A percentile compares a stretch with the other conserved stretches of the same genome.
Conservation (phyloP, 2,113 vertebrate species). For the Anser cygnoides region DNA sequence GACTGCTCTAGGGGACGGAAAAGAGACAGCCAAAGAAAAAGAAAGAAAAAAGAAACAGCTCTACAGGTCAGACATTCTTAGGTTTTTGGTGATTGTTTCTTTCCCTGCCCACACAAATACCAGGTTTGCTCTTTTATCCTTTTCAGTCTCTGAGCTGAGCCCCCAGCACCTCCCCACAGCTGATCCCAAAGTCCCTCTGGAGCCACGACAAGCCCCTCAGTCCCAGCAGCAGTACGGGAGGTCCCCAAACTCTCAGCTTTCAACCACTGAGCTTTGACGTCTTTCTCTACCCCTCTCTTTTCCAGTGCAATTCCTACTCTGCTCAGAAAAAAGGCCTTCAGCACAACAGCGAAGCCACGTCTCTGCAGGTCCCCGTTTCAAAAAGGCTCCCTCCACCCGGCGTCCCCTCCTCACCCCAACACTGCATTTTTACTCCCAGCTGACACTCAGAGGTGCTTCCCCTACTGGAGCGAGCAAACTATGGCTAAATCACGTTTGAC, state of each 20-base stretch:
- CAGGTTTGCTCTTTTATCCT: neutral
- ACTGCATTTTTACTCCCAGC: slow-evolving; percentile 14
- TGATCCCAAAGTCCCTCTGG: neutral
- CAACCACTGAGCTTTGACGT: neutral
- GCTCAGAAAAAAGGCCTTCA: neutral
- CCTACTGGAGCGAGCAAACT: neutral
- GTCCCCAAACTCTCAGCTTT: neutral
- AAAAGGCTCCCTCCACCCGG: neutral
- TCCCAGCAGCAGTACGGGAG: neutral
- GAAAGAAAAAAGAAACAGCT: neutral
- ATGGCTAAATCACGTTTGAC: neutral
- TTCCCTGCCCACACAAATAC: neutral
- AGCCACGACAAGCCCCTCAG: fast-evolving
- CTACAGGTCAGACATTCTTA: neutral
- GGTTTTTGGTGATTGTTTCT: neutral
- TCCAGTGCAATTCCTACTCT: neutral
- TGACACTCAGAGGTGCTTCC: neutral
- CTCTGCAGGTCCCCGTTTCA: neutral
- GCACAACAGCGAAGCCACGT: neutral
- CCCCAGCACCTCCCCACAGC: neutral
- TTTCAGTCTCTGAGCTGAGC: neutral
- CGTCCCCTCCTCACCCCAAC: neutral
- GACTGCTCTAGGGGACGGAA: neutral
- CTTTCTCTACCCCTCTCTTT: neutral
- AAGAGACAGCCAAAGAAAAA: neutral